Evolutionary conservation across 2,797 vertebrate genomes (phyloP).

Genomic region (Anas flavirostris): DNA sequence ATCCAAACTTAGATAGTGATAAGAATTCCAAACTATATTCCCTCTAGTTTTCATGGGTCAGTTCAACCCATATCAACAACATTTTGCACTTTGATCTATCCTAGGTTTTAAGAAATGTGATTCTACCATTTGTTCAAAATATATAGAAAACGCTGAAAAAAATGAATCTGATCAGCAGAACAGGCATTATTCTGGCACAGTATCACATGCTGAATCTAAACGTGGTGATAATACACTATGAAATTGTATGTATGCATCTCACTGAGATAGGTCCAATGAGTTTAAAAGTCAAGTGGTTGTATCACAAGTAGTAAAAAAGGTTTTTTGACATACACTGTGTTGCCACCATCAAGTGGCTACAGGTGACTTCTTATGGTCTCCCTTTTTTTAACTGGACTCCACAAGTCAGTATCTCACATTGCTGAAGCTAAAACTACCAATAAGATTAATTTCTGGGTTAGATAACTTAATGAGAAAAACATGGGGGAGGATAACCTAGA

Average conservation of each 20-base stretch:
- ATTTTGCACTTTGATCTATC: not conserved
- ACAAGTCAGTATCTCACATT: not conserved
- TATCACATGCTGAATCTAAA: not conserved
- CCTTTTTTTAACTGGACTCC: not conserved
- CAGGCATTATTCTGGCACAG: not conserved
- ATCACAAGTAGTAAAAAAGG: not conserved
- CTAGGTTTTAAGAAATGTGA: not conserved
- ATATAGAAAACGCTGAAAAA: not conserved
- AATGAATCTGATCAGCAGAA: not conserved
- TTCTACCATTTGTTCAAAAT: not conserved
- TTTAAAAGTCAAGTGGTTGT: not conserved
- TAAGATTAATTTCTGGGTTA: not conserved
- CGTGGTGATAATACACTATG: not conserved
- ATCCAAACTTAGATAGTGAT: not conserved
- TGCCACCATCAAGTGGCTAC: accelerated
- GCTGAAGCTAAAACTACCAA: not conserved
- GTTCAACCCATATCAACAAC: not conserved
- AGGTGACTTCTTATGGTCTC: not conserved
- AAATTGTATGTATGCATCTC: not conserved
- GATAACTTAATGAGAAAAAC: not conserved
- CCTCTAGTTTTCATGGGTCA: not conserved
- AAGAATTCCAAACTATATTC: not conserved
- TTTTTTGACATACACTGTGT: not conserved
- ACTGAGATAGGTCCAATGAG: not conserved
- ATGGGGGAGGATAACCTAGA: not conserved